Base-by-base conservation (phyloP, 2,113 vertebrate genomes). In the Tyto alba region DNA sequence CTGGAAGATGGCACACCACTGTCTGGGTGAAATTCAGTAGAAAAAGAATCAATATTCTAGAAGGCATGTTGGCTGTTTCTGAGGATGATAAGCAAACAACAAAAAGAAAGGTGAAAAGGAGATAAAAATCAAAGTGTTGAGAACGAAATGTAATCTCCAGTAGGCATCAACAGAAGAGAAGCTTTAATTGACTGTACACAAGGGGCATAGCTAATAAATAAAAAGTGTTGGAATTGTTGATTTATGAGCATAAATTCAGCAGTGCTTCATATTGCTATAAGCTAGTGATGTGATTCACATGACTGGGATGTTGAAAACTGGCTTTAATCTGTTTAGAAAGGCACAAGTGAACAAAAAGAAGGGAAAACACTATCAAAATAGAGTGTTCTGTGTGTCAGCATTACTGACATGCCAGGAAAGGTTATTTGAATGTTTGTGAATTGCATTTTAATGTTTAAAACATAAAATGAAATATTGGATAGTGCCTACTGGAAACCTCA, bases 191-290 rank as follows among this genome's bases (percentile, higher is more conserved):
- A 20, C 84, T 87, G 30, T 82, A 80, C 27, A 85, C 36, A 79
- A 88, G 77, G 40, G 95, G 32, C 43, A 45, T 22, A 66, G 18
- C 48, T 85, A 66, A 62, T 94, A 62, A 43, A 69, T 71, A 85
- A 56, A 47, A 87, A 48, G 22, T 66, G 19, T 43, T 90, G 47
- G 22, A 77, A 18, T 62, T 81, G 59, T 79, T 95, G 71, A 93
- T 94, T 93, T 90, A 67, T 88, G 32, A 88, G 55, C 53, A 85
- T 85, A 88, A 96, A 91, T 83, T 91, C 71, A 76, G 53, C 41
- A 48, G 27, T 73, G 19, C 40, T 93, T 48, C 43, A 41, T 86
- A 56, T 78, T 93, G 53, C 47, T 78, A 8, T 74, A 63, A 86
- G 40, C 45, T 53, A 41, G 53, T 69, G 55, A 78, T 75, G 20